Conservation (phyloP, 2,797 vertebrate genomes). For the Anomalospiza imberbis region DNA sequence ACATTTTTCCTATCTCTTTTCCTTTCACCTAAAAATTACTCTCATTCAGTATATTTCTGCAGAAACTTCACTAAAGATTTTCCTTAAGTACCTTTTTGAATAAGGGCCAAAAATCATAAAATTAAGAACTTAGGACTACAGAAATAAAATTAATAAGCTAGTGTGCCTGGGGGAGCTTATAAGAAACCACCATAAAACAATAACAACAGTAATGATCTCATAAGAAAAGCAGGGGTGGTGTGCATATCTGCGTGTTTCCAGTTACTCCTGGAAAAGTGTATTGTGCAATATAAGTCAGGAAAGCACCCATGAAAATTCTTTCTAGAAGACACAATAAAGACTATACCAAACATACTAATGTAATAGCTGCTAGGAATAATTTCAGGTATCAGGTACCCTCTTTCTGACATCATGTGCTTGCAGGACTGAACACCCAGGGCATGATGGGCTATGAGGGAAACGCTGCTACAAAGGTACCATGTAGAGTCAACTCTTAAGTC, state of each 20-base stretch:
- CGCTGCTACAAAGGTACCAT: not conserved
- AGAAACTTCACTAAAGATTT: slow-evolving; percentile 6
- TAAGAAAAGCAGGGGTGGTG: fast-evolving
- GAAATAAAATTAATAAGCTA: slow-evolving; percentile 37
- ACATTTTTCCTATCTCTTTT: not conserved
- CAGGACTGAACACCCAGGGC: not conserved
- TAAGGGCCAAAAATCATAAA: slow-evolving; percentile 25
- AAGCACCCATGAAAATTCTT: not conserved
- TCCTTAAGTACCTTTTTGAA: slow-evolving; percentile 18
- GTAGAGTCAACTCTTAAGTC: not conserved
- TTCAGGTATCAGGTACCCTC: not conserved
- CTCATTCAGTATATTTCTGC: not conserved
- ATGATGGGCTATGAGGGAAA: not conserved
- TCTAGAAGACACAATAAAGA: not conserved
- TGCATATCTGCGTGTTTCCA: not conserved
- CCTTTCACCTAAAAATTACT: not conserved
- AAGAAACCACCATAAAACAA: slow-evolving; percentile 5
- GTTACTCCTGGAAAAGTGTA: not conserved
- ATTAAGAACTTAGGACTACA: slow-evolving; percentile 5
- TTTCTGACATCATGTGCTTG: not conserved
- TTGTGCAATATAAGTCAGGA: not conserved
- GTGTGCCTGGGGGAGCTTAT: not conserved
- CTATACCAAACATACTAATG: not conserved
- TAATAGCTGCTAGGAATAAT: not conserved
- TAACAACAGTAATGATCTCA: not conserved